Percentiles rank a stretch among this genome's conserved stretches.
phyloP scores from a whole-genome alignment of 2,797 vertebrate species.

The Vultur gryphus region DNA sequence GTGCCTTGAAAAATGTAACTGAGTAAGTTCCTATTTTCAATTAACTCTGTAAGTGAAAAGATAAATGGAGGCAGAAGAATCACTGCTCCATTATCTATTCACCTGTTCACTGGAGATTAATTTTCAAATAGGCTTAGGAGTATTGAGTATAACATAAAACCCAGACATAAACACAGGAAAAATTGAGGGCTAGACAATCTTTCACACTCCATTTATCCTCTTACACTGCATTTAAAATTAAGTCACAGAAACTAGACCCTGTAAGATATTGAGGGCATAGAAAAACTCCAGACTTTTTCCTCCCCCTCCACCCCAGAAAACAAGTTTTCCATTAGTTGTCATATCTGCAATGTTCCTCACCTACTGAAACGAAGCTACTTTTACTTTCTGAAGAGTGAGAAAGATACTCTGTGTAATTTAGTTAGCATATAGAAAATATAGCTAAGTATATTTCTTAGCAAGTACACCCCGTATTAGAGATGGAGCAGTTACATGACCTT shows the following conservation, averaged over 20 bases:
- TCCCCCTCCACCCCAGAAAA: background rate
- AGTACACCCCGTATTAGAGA: background rate
- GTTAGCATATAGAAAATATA: background rate
- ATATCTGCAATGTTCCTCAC: background rate
- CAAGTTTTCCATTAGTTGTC: background rate
- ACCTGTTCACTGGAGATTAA: conserved; percentile 19
- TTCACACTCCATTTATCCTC: conserved; percentile 12
- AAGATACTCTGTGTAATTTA: background rate
- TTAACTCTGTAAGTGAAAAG: background rate
- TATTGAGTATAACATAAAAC: background rate
- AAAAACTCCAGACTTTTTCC: background rate
- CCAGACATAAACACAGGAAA: conserved; percentile 17
- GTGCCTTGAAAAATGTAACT: background rate
- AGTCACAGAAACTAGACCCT: background rate
- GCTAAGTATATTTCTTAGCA: background rate
- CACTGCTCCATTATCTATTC: background rate
- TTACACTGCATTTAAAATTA: background rate
- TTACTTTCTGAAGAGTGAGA: background rate
- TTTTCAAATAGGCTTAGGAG: conserved; percentile 10
- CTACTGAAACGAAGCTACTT: background rate
- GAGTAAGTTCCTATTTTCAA: background rate
- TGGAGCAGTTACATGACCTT: background rate
- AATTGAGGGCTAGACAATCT: background rate
- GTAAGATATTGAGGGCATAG: background rate
- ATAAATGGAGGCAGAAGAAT: background rate